phyloP scores from a whole-genome alignment of 1,140 invertebrate species.

The Drosophila neocordata region DNA sequence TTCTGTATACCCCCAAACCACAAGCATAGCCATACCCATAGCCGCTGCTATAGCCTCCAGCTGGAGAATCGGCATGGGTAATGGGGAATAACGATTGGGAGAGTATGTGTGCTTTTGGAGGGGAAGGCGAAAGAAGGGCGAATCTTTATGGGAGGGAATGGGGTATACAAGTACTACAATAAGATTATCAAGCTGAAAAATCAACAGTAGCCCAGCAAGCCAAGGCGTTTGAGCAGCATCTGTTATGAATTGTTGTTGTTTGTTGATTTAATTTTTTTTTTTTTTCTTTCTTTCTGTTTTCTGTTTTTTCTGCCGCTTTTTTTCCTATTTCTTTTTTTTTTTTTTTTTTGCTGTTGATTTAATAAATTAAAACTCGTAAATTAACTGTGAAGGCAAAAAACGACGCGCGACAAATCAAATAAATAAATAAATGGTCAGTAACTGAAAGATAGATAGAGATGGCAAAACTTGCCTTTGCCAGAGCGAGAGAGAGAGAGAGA shows the following conservation, averaged over 20 bases:
- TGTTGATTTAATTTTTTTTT: slow-evolving; percentile 40
- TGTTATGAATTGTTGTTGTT: slow-evolving; percentile 19
- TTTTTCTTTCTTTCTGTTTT: slow-evolving; percentile 11
- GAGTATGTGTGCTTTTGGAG: no score
- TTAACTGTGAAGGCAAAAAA: slow-evolving; percentile 69
- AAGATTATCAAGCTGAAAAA: slow-evolving; percentile 63
- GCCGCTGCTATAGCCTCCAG: not conserved
- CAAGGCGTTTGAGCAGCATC: slow-evolving; percentile 21
- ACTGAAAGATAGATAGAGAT: slow-evolving; percentile 6
- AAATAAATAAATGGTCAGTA: slow-evolving; percentile 50
- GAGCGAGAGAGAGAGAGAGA: not conserved
- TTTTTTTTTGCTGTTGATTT: slow-evolving; percentile 50
- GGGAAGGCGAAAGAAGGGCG: no score
- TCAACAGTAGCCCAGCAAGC: slow-evolving; percentile 42
- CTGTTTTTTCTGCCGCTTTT: slow-evolving; percentile 54
- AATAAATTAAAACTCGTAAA: slow-evolving; percentile 70
- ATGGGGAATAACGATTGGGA: slow-evolving; percentile 2
- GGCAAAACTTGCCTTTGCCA: no score
- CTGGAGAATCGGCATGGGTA: slow-evolving; percentile 13
- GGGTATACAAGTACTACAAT: slow-evolving; percentile 23
- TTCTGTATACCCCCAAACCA: no score
- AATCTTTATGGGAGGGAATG: not conserved
- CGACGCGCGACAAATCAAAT: slow-evolving; percentile 67
- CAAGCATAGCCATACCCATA: no score
- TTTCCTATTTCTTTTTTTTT: slow-evolving; percentile 15